These are phyloP conservation scores for Leptopterna dolabrata DNA, from an alignment of 2,888 invertebrate genomes.

Conservation along the genomic window DNA sequence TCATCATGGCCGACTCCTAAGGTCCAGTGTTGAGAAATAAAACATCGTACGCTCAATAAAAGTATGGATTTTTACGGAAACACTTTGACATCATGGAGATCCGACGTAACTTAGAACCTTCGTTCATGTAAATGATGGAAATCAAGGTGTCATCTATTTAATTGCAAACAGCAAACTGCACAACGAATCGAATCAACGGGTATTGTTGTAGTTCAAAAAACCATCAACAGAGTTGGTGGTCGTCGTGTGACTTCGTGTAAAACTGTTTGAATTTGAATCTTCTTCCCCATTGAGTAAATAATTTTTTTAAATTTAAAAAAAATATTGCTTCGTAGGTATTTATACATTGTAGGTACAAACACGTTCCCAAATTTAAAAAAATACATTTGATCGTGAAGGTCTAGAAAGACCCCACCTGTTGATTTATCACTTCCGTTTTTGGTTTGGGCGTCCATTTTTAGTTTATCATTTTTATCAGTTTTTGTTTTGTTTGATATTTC, in stretches of 20 bases:
- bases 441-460: conserved; percentile 28
- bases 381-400: neutral
- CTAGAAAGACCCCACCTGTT: conserved; percentile 47
- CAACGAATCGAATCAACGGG: too few relatives aligned
- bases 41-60: neutral
- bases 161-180: neutral
- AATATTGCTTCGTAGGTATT: too few relatives aligned
- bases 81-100: neutral
- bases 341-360: too few relatives aligned
- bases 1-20: conserved; percentile 19
- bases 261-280: too few relatives aligned
- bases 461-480: conserved; percentile 46
- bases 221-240: neutral
- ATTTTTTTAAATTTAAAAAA: too few relatives aligned
- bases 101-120: neutral
- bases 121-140: too few relatives aligned
- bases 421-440: conserved; percentile 54
- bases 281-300: too few relatives aligned
- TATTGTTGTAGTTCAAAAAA: neutral
- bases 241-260: too few relatives aligned
- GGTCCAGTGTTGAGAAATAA: neutral
- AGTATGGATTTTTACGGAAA: neutral
- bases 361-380: too few relatives aligned
- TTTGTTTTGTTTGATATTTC: conserved; percentile 39
- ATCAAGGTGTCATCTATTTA: too few relatives aligned